Percentiles rank a stretch among this genome's conserved stretches.
Conservation (phyloP, 2,797 vertebrate species). For the Propithecus deckenii region DNA sequence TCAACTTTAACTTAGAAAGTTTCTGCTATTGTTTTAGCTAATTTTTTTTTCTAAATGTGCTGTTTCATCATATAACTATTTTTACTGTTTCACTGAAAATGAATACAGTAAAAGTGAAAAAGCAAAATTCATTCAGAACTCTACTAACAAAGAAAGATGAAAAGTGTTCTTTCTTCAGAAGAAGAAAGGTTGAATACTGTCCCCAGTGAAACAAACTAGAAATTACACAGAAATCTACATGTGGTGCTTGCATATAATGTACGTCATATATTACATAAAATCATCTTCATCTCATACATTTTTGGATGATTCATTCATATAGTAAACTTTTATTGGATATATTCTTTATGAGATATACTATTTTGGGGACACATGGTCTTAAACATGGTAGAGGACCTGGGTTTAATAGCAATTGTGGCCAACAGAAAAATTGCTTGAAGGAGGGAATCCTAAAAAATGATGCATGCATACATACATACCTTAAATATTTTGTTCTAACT, state of each 20-base stretch:
- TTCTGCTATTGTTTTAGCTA: slow-evolving; percentile 10
- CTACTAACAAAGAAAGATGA: not conserved
- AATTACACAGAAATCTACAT: not conserved
- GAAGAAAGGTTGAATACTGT: not conserved
- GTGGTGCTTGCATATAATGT: not conserved
- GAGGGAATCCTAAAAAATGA: slow-evolving; percentile 12
- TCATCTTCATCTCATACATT: not conserved
- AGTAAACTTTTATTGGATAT: not conserved
- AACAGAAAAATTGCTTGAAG: not conserved
- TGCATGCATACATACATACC: slow-evolving; percentile 1
- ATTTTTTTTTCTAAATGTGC: not conserved
- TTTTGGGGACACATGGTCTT: not conserved
- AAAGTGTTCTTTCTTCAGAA: not conserved
- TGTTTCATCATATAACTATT: not conserved
- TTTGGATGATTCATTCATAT: slow-evolving; percentile 7
- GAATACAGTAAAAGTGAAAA: not conserved
- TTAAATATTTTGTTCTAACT: slow-evolving; percentile 55
- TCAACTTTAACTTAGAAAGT: not conserved
- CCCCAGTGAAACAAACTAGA: not conserved
- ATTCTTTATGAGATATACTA: not conserved
- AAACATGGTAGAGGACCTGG: not conserved
- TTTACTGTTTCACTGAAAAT: slow-evolving; percentile 31
- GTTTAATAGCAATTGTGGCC: not conserved
- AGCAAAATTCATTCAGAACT: not conserved
- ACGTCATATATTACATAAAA: not conserved